Conservation (phyloP, 2,797 vertebrate genomes). For the Siniperca scherzeri region DNA sequence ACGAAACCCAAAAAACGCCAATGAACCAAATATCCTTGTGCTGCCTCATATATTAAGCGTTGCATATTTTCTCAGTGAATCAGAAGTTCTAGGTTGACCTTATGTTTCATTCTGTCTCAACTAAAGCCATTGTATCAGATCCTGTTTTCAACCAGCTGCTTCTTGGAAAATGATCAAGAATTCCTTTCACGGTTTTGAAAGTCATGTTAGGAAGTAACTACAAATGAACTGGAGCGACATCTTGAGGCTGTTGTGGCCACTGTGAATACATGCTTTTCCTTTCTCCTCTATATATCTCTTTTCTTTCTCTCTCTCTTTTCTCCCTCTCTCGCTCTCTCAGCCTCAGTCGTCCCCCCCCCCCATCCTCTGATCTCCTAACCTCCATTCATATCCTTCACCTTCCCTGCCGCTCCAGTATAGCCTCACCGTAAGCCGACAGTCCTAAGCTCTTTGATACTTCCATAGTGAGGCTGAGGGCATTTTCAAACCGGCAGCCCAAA, state of each 20-base stretch:
- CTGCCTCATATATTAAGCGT: neutral
- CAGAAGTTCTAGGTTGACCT: neutral
- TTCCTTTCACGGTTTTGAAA: constrained; percentile 29
- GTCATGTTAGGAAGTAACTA: constrained; percentile 1
- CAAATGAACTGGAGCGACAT: constrained; percentile 54
- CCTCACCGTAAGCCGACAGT: constrained; percentile 37
- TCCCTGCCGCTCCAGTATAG: constrained; percentile 47
- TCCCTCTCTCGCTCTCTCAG: constrained; percentile 58
- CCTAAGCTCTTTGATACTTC: constrained; percentile 39
- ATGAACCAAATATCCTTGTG: neutral
- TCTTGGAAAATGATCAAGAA: neutral
- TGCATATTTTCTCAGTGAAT: neutral
- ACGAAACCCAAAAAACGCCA: neutral
- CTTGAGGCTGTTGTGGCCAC: constrained; percentile 56
- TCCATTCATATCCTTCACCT: constrained; percentile 50
- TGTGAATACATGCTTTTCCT: constrained; percentile 66
- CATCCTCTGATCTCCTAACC: constrained; percentile 47
- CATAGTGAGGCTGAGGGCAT: constrained; percentile 17
- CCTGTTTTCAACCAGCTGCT: constrained; percentile 46
- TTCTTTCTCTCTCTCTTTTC: constrained; percentile 44
- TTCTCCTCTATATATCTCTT: constrained; percentile 67
- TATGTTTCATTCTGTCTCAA: neutral
- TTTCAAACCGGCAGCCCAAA: constrained; percentile 5
- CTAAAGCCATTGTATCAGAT: constrained; percentile 6
- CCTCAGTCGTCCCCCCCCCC: constrained; percentile 34